Evolutionary conservation across 2,888 invertebrate genomes (phyloP), one percentile per base, ranked within the genome.

Genomic region (Metopia argyrocephala): DNA sequence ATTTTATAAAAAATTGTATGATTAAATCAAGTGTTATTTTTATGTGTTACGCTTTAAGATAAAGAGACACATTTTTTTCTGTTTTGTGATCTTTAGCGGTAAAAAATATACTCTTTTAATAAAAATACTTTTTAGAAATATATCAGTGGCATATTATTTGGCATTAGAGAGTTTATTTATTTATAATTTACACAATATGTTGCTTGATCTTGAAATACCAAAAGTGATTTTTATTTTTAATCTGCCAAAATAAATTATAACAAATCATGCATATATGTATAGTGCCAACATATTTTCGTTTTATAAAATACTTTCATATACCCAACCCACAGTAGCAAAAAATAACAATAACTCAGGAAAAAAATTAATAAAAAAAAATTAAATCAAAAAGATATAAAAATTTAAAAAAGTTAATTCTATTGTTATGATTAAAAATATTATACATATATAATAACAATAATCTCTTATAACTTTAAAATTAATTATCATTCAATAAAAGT

Each of bases 191-290:
- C 23, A 23, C 31, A 50, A 66, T 45, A n/a, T 45, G n/a, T 7
- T 54, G 46, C 23, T 48, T 78, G 71, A 65, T 78, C 66, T 76
- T 73, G 71, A 78, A 65, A 78, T 61, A 27, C 3, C 15, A 23
- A 56, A 57, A 71, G 15, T 70, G 18, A 56, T 48, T 48, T 73
- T 54, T 73, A 48, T 61, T 73, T 73, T 66, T 48, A 61, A 54
- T 46, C 27, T 45, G 9, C 2, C 7, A 31, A 31, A 12, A 5
- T 31, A 31, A 31, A 31, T 0, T 3, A 31, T 12, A 31, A 31
- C 5, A 31, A 31, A 31, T 3, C 0, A 31, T 9, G 0, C 12
- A 12, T 31, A 12, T 5, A 27, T 52, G 28, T 50, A 65, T 70
- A 59, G 52, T 50, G 12, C 64, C 0, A 65, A 28, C 3, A 31